Conservation (phyloP, 2,888 invertebrate species). For the Patella depressa region DNA sequence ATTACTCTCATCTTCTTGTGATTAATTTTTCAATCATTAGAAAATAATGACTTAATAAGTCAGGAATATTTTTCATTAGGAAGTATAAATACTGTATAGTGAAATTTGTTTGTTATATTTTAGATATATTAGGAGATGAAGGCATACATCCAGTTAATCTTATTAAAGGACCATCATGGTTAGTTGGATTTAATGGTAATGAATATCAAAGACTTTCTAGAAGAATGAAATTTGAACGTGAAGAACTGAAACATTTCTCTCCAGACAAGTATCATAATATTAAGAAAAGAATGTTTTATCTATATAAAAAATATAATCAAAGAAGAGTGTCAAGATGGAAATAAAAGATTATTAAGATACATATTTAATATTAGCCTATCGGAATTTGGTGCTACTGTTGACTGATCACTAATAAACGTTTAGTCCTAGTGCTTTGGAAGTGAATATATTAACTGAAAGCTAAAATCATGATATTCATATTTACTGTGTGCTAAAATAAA, state of each 20-base stretch:
- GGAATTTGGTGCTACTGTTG: no score
- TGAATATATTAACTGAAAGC: no score
- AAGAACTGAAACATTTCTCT: slow-evolving; percentile 48
- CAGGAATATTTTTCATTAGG: no score
- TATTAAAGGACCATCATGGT: slow-evolving; percentile 87
- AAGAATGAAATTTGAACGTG: slow-evolving; percentile 55
- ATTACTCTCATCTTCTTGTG: no score
- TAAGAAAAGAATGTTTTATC: slow-evolving; percentile 58
- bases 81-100: no score
- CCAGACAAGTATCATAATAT: slow-evolving; percentile 59
- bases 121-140: slow-evolving; percentile 89
- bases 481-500: no score
- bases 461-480: no score
- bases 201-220: slow-evolving; percentile 76
- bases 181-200: slow-evolving; percentile 88
- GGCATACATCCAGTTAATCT: slow-evolving; percentile 86
- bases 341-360: background rate
- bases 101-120: slow-evolving; percentile 28
- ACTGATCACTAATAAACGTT: no score
- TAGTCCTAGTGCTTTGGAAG: no score
- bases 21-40: no score
- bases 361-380: no score
- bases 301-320: slow-evolving; percentile 63
- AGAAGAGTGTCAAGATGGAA: slow-evolving; percentile 23
- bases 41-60: no score